Base-by-base conservation (phyloP, 2,113 vertebrate species). In the Haemorhous mexicanus region DNA sequence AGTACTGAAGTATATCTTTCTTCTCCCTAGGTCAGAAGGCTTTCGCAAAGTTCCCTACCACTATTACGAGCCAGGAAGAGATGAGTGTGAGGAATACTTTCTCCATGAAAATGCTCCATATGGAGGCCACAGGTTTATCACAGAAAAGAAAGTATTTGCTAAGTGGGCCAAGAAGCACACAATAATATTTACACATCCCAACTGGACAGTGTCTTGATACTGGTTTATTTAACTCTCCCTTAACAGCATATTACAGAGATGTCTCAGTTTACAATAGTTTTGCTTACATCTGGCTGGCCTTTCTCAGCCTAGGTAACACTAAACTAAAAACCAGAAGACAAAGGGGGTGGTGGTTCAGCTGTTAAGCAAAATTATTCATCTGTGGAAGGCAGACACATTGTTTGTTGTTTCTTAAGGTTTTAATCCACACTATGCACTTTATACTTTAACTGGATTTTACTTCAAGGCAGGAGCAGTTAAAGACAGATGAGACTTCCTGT, bases 111-210 rank as follows among this genome's bases (percentile, higher is more conserved):
- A 98, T 19, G 99, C 99, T 82, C 99, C 99, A 4, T 99, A 99
- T 13, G 99, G 99, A 44, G 99, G 99, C 37, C 99, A 99, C 80
- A 98, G 99, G 66, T 99, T 99, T 98, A 99, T 99, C 97, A 99
- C 99, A 0, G 99, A 99, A 96, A 99, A 99, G 96, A 98, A 98
- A 17, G 99, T 99, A 43, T 99, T 99, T 93, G 98, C 98, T 89
- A 99, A 99, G 78, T 99, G 99, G 99, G 98, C 99, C 96, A 99
- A 99, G 97, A 98, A 97, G 27, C 98, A 99, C 94, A 94, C 97
- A 75, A 99, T 99, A 97, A 98, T 98, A 97, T 99, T 99, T 97
- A 99, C 98, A 94, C 98, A 99, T 95, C 99, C 99, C 3, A 98
- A 98, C 19, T 99, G 99, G 99, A 98, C 98, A 70, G 97, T 99